Base-by-base conservation (phyloP, 2,888 invertebrate species). In the Stenichneumon culpator region DNA sequence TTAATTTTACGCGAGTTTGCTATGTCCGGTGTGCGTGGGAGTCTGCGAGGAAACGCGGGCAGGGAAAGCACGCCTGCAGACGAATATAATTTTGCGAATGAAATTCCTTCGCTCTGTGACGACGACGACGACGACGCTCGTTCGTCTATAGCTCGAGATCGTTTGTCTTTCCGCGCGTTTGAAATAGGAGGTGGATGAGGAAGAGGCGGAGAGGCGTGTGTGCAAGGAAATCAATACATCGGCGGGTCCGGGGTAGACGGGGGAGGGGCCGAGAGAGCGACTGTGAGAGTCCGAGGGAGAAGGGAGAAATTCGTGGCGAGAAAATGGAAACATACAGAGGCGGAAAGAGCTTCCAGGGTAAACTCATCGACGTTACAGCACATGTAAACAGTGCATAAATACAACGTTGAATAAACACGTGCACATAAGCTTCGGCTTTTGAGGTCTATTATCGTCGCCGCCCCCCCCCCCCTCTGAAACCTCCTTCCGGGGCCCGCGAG, bases 81-180 rank as follows among this genome's bases (percentile, higher is more conserved):
- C 14, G 65, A 72, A 72, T 39, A 82, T 44, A 72, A 78, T 32
- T 78, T 78, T 72, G 54, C 65, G 32, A 52, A 65, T 65, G 68
- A 22, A 70, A 79, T 57, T 80, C 72, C 54, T 54, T 57, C 65
- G 52, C 32, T 16, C 19, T 39, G 54, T 32, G 36, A 44, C 39
- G 39, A 39, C 39, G 39, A 32, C 63, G 57, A 79, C 78, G 81
- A 86, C 79, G 84, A 84, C 63, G 68, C 16, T 47, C 68, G 70
- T 69, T 65, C 70, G 75, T 65, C 75, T 50, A 50, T 52, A 72
- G 78, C 65, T 79, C 78, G 67, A 28, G 75, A 84, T 88, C 90
- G 89, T 91, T 90, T 91, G 90, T 92, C 91, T 91, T 92, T 92
- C 90, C 88, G 81, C 84, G 89, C 89, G 90, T 92, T 92, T 90